Evolutionary conservation across 1,140 invertebrate genomes (phyloP), one percentile per base, ranked within the genome.

Genomic region (Hestina assimilis): DNA sequence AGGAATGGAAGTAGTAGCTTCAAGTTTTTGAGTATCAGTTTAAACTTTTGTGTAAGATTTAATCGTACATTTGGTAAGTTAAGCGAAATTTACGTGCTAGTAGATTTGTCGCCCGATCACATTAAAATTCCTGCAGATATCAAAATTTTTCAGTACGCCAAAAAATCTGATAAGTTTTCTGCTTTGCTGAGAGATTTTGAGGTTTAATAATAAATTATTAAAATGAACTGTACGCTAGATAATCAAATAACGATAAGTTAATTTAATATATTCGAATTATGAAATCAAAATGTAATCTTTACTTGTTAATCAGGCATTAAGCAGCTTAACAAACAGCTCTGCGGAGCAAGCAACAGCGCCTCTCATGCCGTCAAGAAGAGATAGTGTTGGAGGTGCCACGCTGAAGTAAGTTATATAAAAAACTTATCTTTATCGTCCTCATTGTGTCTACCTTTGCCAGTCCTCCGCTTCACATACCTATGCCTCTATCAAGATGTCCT

Each of bases 311-410:
- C 71, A 94, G 95, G 94, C 93, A 60, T 87, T 95, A 65, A 92
- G 90, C 66, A 94, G 93, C 53, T 90, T 94, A 84, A 90, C 91
- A 9, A 89, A 80, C 33, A 91, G 77, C 66, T 90, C 88, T 62
- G 87, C 85, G 6, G 90, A 87, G 69, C 91, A 90, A 72, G 89
- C 90, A 4, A 84, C 88, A 21, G 89, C 89, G 1, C 89, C 90
- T 14, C 74, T 93, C 0, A 70, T 92, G 70, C 92, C 92, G 12
- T 93, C 92, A 1, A 90, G 93, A 65, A 90, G 93, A 74, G 94
- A 95, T 71, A 95, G 94, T 67, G 82, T 92, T 0, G 90, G 90
- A 15, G 90, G 91, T 9, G 88, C 89, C 5, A 89, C 88, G 8
- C 67, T 89, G 19, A 89, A 83, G 89, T 89, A 75, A 78, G 78